Evolutionary conservation across 2,113 vertebrate species (phyloP).

Genomic region (Xyliphius kryptos): DNA sequence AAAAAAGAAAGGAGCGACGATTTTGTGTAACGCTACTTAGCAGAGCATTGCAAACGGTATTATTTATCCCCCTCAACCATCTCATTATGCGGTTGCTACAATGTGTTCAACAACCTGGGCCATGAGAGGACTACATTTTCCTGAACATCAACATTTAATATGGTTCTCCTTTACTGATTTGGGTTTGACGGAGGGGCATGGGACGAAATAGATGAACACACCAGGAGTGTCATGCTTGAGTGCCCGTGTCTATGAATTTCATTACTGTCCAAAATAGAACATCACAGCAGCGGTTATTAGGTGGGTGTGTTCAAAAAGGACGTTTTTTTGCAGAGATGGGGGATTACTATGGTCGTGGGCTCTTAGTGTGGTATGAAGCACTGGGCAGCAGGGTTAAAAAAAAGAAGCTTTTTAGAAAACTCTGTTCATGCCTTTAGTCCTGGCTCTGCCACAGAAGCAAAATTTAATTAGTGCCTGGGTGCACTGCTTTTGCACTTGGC

Average conservation of each 20-base stretch:
- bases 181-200: neutral
- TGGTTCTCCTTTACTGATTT: conserved; percentile 5
- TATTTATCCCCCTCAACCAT: too few species aligned
- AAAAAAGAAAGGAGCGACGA: conserved; percentile 22
- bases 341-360: neutral
- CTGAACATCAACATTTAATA: neutral
- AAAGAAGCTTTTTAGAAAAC: neutral
- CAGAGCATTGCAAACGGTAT: conserved; percentile 3
- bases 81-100: neutral
- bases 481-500: conserved; percentile 37
- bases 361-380: neutral
- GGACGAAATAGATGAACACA: conserved; percentile 7
- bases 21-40: neutral
- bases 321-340: neutral
- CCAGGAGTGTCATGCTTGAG: neutral
- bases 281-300: neutral
- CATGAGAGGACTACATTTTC: neutral
- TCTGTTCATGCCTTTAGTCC: neutral
- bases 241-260: conserved; percentile 9
- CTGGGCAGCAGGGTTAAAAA: neutral
- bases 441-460: conserved; percentile 7
- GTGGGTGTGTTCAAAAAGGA: neutral
- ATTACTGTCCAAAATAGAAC: neutral
- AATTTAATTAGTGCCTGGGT: conserved; percentile 51
- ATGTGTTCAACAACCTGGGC: neutral